phyloP scores from a whole-genome alignment of 2,888 invertebrate genomes.

The Aricia artaxerxes region DNA sequence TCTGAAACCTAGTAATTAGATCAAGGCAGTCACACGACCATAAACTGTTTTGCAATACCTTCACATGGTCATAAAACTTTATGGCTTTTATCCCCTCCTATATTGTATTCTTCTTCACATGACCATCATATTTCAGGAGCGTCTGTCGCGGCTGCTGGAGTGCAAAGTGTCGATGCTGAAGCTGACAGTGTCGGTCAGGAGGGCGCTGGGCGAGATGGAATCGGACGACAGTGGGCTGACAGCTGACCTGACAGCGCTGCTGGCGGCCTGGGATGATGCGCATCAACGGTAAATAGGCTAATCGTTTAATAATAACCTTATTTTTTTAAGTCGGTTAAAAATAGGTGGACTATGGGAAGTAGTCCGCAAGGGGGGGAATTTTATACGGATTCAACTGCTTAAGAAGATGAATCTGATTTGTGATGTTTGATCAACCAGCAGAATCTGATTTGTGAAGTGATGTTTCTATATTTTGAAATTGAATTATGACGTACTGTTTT shows the following conservation, averaged over 20 bases:
- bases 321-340: too few relatives aligned
- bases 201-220: slow-evolving; percentile 75
- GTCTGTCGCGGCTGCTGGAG: slow-evolving; percentile 75
- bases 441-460: too few relatives aligned
- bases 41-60: not conserved
- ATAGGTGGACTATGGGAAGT: too few relatives aligned
- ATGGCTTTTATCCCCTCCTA: not conserved
- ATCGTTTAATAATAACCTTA: too few relatives aligned
- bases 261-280: slow-evolving; percentile 85
- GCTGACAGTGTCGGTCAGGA: slow-evolving; percentile 80
- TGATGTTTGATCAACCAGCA: too few relatives aligned
- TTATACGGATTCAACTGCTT: too few relatives aligned
- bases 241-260: slow-evolving; percentile 83
- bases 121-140: slow-evolving; percentile 59
- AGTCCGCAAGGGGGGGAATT: too few relatives aligned
- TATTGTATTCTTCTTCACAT: not conserved
- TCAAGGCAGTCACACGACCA: not conserved
- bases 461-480: too few relatives aligned
- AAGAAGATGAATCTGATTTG: too few relatives aligned
- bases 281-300: slow-evolving; percentile 79
- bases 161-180: slow-evolving; percentile 80
- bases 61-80: not conserved
- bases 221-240: slow-evolving; percentile 78
- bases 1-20: not conserved
- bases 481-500: too few relatives aligned